These are phyloP conservation scores for Pandemis cinnamomeana DNA, from an alignment of 2,888 invertebrate species.

Conservation along the genomic window DNA sequence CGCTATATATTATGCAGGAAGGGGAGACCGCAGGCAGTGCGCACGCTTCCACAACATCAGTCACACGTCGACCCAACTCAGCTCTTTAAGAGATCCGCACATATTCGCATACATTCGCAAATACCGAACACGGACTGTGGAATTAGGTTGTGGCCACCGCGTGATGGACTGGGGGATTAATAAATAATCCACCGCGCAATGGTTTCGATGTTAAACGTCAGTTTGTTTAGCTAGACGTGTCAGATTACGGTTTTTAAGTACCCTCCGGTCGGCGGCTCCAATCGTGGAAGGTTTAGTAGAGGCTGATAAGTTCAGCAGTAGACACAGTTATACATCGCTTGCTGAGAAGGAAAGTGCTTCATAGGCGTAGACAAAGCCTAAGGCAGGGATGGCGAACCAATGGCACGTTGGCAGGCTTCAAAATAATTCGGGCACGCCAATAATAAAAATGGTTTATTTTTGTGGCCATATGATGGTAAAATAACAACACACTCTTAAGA, in stretches of 20 bases:
- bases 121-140: conserved; percentile 51
- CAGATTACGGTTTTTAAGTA: neutral
- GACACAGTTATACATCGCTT: too few relatives aligned
- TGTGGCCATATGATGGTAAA: too few relatives aligned
- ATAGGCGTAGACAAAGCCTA: too few relatives aligned
- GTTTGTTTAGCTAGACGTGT: neutral
- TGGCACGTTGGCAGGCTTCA: too few relatives aligned
- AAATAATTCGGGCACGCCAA: too few relatives aligned
- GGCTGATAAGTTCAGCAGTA: too few relatives aligned
- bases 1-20: conserved; percentile 54
- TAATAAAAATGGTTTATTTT: too few relatives aligned
- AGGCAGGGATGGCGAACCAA: too few relatives aligned
- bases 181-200: conserved; percentile 32
- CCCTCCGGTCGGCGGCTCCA: neutral
- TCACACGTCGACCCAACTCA: conserved; percentile 59
- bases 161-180: conserved; percentile 40
- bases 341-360: too few relatives aligned
- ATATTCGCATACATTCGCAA: conserved; percentile 45
- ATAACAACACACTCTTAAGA: too few relatives aligned
- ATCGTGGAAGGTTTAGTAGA: neutral
- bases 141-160: conserved; percentile 50
- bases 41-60: conserved; percentile 56
- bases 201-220: conserved; percentile 19
- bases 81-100: conserved; percentile 39
- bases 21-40: conserved; percentile 31